Conservation (phyloP, 2,113 vertebrate genomes). For the Amblyornis subalaris region DNA sequence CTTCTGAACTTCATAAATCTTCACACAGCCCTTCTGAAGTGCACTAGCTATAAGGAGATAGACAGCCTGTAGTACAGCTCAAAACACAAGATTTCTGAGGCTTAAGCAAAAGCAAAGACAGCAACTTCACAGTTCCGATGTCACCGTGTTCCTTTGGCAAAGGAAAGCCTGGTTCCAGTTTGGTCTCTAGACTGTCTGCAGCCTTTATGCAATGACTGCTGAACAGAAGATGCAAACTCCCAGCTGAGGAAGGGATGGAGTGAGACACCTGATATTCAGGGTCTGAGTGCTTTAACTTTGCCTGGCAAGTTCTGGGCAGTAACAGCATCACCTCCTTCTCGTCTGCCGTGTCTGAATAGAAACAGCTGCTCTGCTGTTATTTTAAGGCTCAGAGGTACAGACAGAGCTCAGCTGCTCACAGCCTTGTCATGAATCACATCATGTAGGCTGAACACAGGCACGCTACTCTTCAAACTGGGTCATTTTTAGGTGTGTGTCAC, state of each 20-base stretch:
- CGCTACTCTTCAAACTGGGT: not conserved
- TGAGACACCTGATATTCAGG: not conserved
- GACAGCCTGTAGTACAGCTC: not conserved
- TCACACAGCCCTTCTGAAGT: not conserved
- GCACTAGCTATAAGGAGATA: not conserved
- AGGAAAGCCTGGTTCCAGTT: not conserved
- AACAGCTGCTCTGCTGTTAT: conserved; percentile 12
- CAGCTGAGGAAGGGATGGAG: not conserved
- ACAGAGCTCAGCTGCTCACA: conserved; percentile 37
- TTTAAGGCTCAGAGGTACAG: not conserved
- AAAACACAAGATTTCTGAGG: not conserved
- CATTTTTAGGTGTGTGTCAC: not conserved
- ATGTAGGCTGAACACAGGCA: not conserved
- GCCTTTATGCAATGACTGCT: not conserved
- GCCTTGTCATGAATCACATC: conserved; percentile 20
- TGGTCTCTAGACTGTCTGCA: not conserved
- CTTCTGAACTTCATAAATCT: not conserved
- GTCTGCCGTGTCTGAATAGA: not conserved
- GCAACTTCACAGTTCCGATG: not conserved
- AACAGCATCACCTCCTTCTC: not conserved
- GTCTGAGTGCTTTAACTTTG: not conserved
- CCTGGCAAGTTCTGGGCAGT: not conserved
- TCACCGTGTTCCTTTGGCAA: not conserved
- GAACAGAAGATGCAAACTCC: not conserved
- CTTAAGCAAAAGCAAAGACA: not conserved